A percentile compares a stretch with the other conserved stretches of the same genome.
Evolutionary conservation across 2,113 vertebrate genomes (phyloP).

Genomic region (Galemys pyrenaicus): DNA sequence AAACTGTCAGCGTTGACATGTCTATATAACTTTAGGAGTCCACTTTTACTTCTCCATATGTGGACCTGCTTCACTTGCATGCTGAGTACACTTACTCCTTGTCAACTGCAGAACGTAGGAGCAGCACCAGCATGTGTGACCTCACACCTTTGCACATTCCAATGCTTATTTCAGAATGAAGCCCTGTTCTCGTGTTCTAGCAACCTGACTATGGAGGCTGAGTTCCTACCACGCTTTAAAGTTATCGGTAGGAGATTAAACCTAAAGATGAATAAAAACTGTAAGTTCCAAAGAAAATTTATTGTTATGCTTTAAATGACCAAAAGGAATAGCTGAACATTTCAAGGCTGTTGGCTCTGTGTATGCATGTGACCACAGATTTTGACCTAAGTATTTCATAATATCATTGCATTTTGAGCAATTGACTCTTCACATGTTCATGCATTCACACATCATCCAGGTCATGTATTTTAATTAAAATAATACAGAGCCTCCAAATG

Average conservation of each 20-base stretch:
- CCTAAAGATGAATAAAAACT: background rate
- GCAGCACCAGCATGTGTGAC: too few species aligned
- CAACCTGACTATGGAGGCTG: background rate
- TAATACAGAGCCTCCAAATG: slow-evolving; percentile 13
- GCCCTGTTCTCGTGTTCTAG: background rate
- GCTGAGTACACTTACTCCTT: background rate
- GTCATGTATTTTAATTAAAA: slow-evolving; percentile 69
- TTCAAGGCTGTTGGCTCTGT: background rate
- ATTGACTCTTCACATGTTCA: slow-evolving; percentile 33
- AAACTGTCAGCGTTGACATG: too few species aligned
- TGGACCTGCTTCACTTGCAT: too few species aligned
- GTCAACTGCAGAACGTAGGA: background rate
- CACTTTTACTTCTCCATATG: too few species aligned
- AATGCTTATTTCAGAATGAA: background rate
- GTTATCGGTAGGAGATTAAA: background rate
- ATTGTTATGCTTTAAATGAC: slow-evolving; percentile 9
- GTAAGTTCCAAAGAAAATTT: background rate
- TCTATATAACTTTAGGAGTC: too few species aligned
- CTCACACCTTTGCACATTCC: background rate
- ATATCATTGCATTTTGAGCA: slow-evolving; percentile 52
- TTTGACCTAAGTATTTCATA: slow-evolving; percentile 39
- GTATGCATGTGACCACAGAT: background rate
- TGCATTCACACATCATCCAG: slow-evolving; percentile 44
- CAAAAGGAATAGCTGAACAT: background rate
- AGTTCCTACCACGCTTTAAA: background rate